Evolutionary conservation across 2,113 vertebrate species (phyloP).

Genomic region (Aegithalos caudatus): DNA sequence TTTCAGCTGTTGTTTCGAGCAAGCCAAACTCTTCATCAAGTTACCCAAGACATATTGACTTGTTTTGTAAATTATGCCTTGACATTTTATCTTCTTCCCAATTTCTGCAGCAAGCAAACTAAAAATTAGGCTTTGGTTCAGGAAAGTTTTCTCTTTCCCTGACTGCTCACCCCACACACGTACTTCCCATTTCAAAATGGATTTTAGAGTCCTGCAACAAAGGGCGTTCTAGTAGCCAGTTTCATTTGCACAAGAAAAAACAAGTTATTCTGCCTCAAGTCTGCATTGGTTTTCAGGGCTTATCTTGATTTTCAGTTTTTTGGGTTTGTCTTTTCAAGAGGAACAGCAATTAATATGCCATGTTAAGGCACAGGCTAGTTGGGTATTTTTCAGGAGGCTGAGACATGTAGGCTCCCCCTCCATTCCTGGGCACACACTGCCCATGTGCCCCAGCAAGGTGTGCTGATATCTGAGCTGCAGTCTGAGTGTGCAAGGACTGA

Average conservation of each 20-base stretch:
- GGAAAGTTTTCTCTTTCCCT: not conserved
- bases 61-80: not conserved
- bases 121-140: not conserved
- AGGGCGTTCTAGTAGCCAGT: not conserved
- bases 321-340: not conserved
- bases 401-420: not conserved
- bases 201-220: not conserved
- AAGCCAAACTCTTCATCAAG: not conserved
- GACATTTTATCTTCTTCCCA: not conserved
- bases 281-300: not conserved
- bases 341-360: not conserved
- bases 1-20: not conserved
- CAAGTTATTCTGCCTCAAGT: not conserved
- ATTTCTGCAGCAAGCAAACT: not conserved
- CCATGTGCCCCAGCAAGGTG: not conserved
- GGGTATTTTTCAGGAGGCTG: not conserved
- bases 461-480: not conserved
- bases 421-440: not conserved
- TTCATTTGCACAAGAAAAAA: not conserved
- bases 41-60: not conserved
- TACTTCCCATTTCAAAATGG: not conserved
- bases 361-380: not conserved
- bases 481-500: not conserved
- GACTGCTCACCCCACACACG: accelerated
- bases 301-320: not conserved